These are phyloP conservation scores for Pediacus dermestoides DNA, from an alignment of 2,888 invertebrate species.

Conservation along the genomic window DNA sequence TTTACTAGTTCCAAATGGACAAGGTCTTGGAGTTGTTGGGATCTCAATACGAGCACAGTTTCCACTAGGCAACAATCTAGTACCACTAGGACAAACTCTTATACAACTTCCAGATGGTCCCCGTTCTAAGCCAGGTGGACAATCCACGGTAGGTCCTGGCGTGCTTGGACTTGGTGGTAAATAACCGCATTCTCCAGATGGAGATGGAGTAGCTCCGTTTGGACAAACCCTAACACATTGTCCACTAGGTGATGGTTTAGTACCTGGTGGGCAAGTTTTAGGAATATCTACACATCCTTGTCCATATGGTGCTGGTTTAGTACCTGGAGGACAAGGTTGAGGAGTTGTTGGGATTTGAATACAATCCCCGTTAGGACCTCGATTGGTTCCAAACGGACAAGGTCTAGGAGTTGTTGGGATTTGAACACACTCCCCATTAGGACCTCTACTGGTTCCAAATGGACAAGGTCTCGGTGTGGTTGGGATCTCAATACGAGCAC, in stretches of 20 bases:
- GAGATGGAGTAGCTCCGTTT: neutral
- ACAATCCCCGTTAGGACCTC: too few species aligned
- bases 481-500: too few species aligned
- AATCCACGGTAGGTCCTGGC: too few species aligned
- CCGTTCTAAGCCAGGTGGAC: slow-evolving; percentile 25
- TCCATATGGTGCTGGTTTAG: slow-evolving; percentile 12
- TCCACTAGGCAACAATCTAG: too few species aligned
- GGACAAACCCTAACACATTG: slow-evolving; percentile 12
- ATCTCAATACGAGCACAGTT: too few species aligned
- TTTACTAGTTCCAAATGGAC: too few species aligned
- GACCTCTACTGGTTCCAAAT: too few species aligned
- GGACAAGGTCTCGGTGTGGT: too few species aligned
- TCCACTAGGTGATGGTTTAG: slow-evolving; percentile 1
- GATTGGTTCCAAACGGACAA: slow-evolving; percentile 9
- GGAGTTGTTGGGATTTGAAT: slow-evolving; percentile 15
- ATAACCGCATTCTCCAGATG: slow-evolving; percentile 1
- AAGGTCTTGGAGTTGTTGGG: too few species aligned
- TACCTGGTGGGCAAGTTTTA: slow-evolving; percentile 2
- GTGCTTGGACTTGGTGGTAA: slow-evolving; percentile 14
- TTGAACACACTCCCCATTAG: too few species aligned
- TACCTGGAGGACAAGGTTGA: slow-evolving; percentile 18
- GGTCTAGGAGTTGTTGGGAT: too few species aligned
- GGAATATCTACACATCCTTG: slow-evolving; percentile 11
- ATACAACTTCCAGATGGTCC: slow-evolving; percentile 22
- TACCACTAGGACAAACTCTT: too few species aligned